Evolutionary conservation across 2,797 vertebrate genomes (phyloP).

Genomic region (Cheirogaleus major): DNA sequence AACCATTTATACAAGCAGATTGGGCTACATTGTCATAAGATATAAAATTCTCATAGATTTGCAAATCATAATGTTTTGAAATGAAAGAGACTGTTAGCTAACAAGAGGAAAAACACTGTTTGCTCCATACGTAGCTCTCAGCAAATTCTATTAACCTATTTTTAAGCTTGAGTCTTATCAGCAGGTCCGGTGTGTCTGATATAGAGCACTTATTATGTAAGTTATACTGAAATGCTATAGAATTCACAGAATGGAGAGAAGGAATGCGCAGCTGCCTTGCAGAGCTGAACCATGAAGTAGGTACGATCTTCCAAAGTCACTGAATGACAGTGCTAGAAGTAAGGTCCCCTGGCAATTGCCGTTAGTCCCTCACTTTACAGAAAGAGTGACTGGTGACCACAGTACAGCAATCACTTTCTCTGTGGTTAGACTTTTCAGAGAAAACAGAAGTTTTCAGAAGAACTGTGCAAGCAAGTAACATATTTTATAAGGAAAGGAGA

Average conservation of each 20-base stretch:
- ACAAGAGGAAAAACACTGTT: background rate
- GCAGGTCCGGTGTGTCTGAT: background rate
- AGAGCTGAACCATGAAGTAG: background rate
- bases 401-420: background rate
- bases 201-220: background rate
- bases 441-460: background rate
- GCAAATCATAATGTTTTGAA: background rate
- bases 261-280: too few species aligned
- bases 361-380: background rate
- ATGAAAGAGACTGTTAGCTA: background rate
- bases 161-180: background rate
- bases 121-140: background rate
- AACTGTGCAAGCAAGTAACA: background rate
- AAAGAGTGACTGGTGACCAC: background rate
- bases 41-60: background rate
- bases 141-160: conserved; percentile 1
- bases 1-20: background rate
- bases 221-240: background rate
- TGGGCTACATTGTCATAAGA: background rate
- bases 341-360: background rate
- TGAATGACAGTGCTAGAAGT: background rate
- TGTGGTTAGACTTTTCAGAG: background rate
- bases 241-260: background rate
- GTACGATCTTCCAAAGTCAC: background rate
- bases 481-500: background rate